phyloP scores from a whole-genome alignment of 2,797 vertebrate genomes.

The Fundulus diaphanus region DNA sequence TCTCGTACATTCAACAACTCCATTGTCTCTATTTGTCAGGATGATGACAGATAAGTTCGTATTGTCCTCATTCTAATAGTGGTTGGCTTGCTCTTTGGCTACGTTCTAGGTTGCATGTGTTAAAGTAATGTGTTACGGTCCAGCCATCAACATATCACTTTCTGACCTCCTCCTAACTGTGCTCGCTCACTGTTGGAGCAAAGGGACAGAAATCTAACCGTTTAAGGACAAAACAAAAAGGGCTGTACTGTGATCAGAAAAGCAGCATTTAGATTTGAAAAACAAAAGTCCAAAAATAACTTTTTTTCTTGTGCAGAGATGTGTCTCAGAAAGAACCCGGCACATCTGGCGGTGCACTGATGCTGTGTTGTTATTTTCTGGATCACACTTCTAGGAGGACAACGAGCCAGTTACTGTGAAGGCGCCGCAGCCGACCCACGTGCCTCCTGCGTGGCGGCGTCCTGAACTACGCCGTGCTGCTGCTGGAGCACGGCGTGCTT shows the following conservation, averaged over 20 bases:
- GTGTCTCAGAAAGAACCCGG: conserved; percentile 24
- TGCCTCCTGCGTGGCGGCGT: not conserved
- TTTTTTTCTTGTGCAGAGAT: conserved; percentile 39
- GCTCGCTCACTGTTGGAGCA: conserved; percentile 29
- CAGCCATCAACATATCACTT: conserved; percentile 36
- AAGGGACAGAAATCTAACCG: conserved; percentile 55
- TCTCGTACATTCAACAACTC: conserved; percentile 69
- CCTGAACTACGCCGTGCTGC: conserved; percentile 87
- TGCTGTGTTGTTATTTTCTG: conserved; percentile 31
- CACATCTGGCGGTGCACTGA: conserved; percentile 62
- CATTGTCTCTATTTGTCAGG: conserved; percentile 16
- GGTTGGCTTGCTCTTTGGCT: conserved; percentile 58
- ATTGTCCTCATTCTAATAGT: conserved; percentile 58
- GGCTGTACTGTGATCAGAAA: conserved; percentile 33
- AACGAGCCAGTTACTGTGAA: conserved; percentile 54
- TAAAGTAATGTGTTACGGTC: conserved; percentile 34
- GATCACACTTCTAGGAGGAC: conserved; percentile 41
- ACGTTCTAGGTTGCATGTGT: conserved; percentile 23
- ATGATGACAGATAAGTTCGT: conserved; percentile 19
- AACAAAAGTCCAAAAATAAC: conserved; percentile 53
- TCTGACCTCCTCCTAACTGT: conserved; percentile 30
- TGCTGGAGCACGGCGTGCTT: conserved; percentile 97
- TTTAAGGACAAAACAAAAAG: conserved; percentile 65
- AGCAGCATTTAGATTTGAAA: conserved; percentile 72
- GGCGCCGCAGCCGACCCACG: conserved; percentile 14